Evolutionary conservation across 2,888 invertebrate species (phyloP).

Genomic region (Dasysyrphus tricinctus): DNA sequence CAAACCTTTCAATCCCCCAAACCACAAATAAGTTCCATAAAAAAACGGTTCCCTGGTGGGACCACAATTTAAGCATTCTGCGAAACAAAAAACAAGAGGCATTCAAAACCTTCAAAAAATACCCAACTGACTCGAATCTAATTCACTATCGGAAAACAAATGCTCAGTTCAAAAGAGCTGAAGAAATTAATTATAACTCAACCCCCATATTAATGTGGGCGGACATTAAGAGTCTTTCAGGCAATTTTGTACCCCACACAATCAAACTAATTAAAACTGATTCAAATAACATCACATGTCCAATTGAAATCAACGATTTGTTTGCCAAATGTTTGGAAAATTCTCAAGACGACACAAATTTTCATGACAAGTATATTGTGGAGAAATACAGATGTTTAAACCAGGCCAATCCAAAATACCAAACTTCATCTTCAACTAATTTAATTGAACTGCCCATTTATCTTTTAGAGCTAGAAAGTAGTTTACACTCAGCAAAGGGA

Average conservation of each 20-base stretch:
- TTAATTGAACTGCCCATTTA: too few species aligned
- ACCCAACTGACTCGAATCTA: too few species aligned
- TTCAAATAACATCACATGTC: not conserved
- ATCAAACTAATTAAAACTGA: not conserved
- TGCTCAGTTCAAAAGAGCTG: not conserved
- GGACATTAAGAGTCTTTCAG: not conserved
- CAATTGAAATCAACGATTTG: not conserved
- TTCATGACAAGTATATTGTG: not conserved
- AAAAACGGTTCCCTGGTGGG: too few species aligned
- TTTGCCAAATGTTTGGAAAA: not conserved
- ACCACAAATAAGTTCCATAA: too few species aligned
- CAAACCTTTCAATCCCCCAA: too few species aligned
- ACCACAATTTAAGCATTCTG: too few species aligned
- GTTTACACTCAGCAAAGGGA: too few species aligned
- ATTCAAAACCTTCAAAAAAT: too few species aligned
- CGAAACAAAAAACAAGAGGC: too few species aligned
- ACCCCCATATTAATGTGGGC: constrained; percentile 5
- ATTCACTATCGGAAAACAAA: not conserved
- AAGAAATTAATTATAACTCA: not conserved
- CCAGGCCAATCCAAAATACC: too few species aligned
- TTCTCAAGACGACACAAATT: not conserved
- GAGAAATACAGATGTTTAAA: not conserved
- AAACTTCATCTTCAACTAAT: too few species aligned
- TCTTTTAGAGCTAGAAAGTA: too few species aligned
- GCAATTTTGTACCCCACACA: not conserved